A percentile compares a stretch with the other conserved stretches of the same genome.
These are phyloP conservation scores for Drosophila subpulchrella DNA, from an alignment of 1,140 invertebrate genomes.

Conservation along the genomic window DNA sequence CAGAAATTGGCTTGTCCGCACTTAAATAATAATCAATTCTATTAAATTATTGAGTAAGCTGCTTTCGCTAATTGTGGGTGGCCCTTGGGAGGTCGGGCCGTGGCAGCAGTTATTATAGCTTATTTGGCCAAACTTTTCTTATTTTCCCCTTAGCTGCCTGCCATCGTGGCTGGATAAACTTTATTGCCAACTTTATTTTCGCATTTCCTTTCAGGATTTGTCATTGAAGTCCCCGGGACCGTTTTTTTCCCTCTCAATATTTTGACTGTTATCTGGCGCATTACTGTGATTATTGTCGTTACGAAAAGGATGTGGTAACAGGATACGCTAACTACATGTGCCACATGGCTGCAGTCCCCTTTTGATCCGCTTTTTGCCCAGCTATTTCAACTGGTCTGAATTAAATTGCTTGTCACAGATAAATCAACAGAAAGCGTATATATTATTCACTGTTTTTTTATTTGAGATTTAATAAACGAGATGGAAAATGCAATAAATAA, in stretches of 20 bases:
- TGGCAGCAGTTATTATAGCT: constrained; percentile 58
- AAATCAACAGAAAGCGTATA: constrained; percentile 47
- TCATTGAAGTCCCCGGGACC: constrained; percentile 24
- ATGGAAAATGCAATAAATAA: constrained; percentile 53
- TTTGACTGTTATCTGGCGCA: constrained; percentile 63
- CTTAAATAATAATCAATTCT: constrained; percentile 83
- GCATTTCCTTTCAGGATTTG: constrained; percentile 49
- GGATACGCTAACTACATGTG: constrained; percentile 41
- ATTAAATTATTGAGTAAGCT: constrained; percentile 77
- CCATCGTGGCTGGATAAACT: constrained; percentile 57
- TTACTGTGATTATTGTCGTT: constrained; percentile 62
- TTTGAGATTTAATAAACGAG: constrained; percentile 54
- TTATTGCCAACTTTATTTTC: constrained; percentile 66
- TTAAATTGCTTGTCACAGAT: constrained; percentile 54
- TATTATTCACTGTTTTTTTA: constrained; percentile 36
- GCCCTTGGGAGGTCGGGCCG: background rate
- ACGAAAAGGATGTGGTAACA: constrained; percentile 18
- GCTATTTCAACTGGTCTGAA: constrained; percentile 26
- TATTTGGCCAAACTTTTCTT: constrained; percentile 62
- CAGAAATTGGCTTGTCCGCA: constrained; percentile 67
- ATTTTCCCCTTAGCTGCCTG: constrained; percentile 52
- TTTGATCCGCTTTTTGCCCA: constrained; percentile 13
- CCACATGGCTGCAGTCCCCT: constrained; percentile 36
- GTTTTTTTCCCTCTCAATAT: constrained; percentile 44
- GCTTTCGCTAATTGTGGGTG: constrained; percentile 71